phyloP scores from a whole-genome alignment of 1,140 invertebrate species.

The Drosophila malerkotliana region DNA sequence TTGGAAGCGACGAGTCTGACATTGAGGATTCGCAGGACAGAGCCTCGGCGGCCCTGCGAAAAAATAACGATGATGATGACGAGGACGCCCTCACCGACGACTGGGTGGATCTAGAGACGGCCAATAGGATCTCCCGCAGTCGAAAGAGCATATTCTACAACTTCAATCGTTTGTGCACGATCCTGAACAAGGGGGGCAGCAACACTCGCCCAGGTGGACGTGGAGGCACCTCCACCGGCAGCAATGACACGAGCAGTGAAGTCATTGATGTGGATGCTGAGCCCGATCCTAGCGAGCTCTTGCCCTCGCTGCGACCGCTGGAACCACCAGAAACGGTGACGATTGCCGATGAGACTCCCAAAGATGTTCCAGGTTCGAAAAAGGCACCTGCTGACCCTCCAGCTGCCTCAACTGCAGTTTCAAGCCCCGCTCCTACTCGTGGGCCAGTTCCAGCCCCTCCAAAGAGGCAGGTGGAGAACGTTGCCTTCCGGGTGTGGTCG shows the following conservation, averaged over 20 bases:
- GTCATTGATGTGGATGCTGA: not conserved
- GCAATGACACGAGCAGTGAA: slow-evolving; percentile 8
- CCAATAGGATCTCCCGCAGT: not conserved
- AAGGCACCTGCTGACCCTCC: not conserved
- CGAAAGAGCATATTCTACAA: slow-evolving; percentile 27
- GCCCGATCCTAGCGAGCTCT: slow-evolving; percentile 26
- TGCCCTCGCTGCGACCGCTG: slow-evolving; percentile 26
- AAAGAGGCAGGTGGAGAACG: slow-evolving; percentile 45
- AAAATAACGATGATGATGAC: not conserved
- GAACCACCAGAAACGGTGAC: slow-evolving; percentile 12
- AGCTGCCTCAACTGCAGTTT: not conserved
- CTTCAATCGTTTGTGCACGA: slow-evolving; percentile 39
- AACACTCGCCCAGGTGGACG: not conserved
- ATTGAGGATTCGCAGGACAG: not conserved
- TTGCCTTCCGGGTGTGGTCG: slow-evolving; percentile 12
- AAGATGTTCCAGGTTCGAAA: not conserved
- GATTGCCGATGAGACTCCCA: too few species aligned
- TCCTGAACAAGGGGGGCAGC: slow-evolving; percentile 12
- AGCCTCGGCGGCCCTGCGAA: too few species aligned
- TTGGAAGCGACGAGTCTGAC: slow-evolving; percentile 45
- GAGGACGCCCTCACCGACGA: slow-evolving; percentile 10
- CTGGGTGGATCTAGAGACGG: slow-evolving; percentile 48
- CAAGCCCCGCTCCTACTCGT: not conserved
- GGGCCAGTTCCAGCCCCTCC: not conserved
- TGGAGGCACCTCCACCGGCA: not conserved